Conservation (phyloP, 2,888 invertebrate genomes). For the Anthoptus insignis region DNA sequence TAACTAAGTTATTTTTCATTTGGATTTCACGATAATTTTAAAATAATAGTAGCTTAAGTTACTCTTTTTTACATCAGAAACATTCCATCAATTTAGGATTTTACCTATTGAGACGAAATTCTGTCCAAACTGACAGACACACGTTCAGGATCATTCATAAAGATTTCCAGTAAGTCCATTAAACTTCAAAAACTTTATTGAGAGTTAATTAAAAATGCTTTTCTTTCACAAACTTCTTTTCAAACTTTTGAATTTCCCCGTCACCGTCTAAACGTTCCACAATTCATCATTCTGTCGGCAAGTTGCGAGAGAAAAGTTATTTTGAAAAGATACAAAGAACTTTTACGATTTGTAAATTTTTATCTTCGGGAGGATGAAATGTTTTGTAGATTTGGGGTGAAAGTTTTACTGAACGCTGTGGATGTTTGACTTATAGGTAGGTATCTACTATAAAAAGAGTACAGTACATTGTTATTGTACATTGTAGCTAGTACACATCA, state of each 20-base stretch:
- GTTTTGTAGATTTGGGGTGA: conserved; percentile 26
- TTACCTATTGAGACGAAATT: too few species aligned
- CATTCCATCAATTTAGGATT: too few species aligned
- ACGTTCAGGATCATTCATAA: not conserved
- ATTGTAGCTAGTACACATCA: too few species aligned
- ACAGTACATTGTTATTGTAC: too few species aligned
- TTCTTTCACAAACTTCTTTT: conserved; percentile 51
- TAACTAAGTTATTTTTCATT: too few species aligned
- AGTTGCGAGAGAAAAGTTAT: conserved; percentile 38
- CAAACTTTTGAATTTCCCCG: conserved; percentile 62
- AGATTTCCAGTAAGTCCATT: conserved; percentile 24
- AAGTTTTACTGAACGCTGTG: conserved; percentile 5
- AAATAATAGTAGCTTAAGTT: too few species aligned
- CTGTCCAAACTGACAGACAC: too few species aligned
- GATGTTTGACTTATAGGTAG: too few species aligned
- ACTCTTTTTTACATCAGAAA: too few species aligned
- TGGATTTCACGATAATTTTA: too few species aligned
- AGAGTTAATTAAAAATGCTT: conserved; percentile 55
- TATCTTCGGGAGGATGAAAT: conserved; percentile 31
- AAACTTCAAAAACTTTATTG: conserved; percentile 52
- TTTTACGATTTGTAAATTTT: conserved; percentile 36
- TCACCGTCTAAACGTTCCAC: conserved; percentile 53
- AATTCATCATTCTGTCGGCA: conserved; percentile 67
- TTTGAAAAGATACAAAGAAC: conserved; percentile 29
- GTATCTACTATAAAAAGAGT: too few species aligned